A percentile compares a stretch with the other conserved stretches of the same genome.
Conservation (phyloP, 2,797 vertebrate genomes). For the Fistularia commersonii region DNA sequence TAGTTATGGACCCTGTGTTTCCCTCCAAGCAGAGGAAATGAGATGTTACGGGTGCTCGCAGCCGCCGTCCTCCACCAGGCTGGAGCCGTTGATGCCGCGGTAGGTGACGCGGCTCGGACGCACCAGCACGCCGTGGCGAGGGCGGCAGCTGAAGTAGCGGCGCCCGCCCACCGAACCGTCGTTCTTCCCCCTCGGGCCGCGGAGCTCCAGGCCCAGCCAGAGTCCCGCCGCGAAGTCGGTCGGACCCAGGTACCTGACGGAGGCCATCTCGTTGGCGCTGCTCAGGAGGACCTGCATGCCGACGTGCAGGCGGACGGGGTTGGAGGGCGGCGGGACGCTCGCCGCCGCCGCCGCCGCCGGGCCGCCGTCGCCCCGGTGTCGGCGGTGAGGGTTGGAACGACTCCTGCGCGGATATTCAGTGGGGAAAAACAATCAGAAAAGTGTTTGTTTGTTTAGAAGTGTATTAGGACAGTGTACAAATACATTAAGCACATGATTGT, state of each 20-base stretch:
- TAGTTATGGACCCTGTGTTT: no score
- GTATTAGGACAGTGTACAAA: no score
- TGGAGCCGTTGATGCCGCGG: slow-evolving; percentile 87
- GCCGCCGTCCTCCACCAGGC: slow-evolving; percentile 81
- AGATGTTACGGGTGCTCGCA: slow-evolving; percentile 21
- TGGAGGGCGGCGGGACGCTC: slow-evolving; percentile 19
- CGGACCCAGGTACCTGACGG: slow-evolving; percentile 87
- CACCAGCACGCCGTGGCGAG: slow-evolving; percentile 86
- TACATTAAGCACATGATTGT: no score
- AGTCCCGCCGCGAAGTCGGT: slow-evolving; percentile 87
- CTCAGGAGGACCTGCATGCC: slow-evolving; percentile 92
- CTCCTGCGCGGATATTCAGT: slow-evolving; percentile 52
- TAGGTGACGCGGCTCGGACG: slow-evolving; percentile 92
- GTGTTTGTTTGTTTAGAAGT: no score
- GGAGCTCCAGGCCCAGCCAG: slow-evolving; percentile 94
- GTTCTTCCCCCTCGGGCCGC: slow-evolving; percentile 86
- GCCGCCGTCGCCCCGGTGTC: slow-evolving; percentile 83
- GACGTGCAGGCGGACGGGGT: slow-evolving; percentile 78
- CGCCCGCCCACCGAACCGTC: slow-evolving; percentile 86
- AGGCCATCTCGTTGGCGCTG: slow-evolving; percentile 92
- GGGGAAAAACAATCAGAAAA: no score
- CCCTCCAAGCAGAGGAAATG: neutral
- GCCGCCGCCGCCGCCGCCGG: slow-evolving; percentile 36
- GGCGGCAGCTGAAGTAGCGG: slow-evolving; percentile 89
- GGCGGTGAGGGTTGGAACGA: slow-evolving; percentile 72